A percentile compares a stretch with the other conserved stretches of the same genome.
These are phyloP conservation scores for Meleagris gallopavo DNA, from an alignment of 2,113 vertebrate species.

Conservation along the genomic window DNA sequence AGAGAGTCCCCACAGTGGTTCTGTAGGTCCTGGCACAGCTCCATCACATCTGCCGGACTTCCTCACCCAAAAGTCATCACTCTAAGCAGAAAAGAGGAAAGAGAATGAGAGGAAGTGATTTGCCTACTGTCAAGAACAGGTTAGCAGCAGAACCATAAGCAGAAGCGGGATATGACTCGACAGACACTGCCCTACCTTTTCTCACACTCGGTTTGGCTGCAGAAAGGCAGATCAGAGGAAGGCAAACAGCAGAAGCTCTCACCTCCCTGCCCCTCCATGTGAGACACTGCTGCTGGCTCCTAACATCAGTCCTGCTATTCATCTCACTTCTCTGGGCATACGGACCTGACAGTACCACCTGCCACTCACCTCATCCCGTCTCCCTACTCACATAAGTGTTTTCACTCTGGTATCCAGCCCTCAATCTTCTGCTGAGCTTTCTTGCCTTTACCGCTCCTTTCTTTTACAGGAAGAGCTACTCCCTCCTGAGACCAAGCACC, in stretches of 20 bases:
- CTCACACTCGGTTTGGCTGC: not conserved
- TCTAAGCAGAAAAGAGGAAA: not conserved
- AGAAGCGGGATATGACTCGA: not conserved
- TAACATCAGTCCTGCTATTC: fast-evolving
- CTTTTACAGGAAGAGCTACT: fast-evolving
- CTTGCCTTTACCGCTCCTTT: not conserved
- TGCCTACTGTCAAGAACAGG: not conserved
- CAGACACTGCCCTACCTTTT: not conserved
- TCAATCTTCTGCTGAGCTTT: not conserved
- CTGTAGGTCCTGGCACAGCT: not conserved
- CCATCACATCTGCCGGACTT: not conserved
- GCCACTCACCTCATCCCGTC: fast-evolving
- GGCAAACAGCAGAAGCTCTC: not conserved
- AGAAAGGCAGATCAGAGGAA: not conserved
- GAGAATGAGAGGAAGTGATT: not conserved
- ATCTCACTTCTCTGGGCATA: not conserved
- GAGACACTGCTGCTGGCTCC: not conserved
- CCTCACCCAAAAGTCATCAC: not conserved
- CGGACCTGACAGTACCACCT: fast-evolving
- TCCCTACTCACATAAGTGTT: not conserved
- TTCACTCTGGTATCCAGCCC: not conserved
- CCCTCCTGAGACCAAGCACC: fast-evolving
- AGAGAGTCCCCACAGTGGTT: not conserved
- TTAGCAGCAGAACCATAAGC: not conserved
- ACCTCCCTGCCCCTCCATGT: fast-evolving